phyloP scores from a whole-genome alignment of 1,140 invertebrate species.

The Sweltsa coloradensis region DNA sequence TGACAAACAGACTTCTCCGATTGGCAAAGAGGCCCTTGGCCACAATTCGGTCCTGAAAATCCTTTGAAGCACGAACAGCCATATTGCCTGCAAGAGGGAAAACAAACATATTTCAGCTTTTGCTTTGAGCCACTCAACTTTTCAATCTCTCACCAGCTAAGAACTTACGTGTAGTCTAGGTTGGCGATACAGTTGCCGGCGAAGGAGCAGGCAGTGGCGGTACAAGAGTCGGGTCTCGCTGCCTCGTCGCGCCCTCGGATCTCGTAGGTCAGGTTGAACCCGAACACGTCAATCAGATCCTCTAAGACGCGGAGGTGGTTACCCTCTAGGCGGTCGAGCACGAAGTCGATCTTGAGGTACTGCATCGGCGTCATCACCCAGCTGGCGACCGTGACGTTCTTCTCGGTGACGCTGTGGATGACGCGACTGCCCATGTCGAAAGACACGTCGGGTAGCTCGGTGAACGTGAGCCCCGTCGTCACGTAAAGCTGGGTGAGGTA shows the following conservation, averaged over 20 bases:
- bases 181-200: conserved; percentile 69
- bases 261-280: conserved; percentile 88
- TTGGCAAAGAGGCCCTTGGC: conserved; percentile 55
- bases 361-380: conserved; percentile 56
- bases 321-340: conserved; percentile 57
- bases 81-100: conserved; percentile 48
- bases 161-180: conserved; percentile 50
- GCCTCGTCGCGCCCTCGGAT: conserved; percentile 36
- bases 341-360: conserved; percentile 66
- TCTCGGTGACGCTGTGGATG: conserved; percentile 50
- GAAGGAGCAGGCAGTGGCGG: conserved; percentile 63
- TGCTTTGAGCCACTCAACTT: no score
- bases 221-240: conserved; percentile 50
- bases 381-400: conserved; percentile 52
- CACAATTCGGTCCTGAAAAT: conserved; percentile 56
- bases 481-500: conserved; percentile 83
- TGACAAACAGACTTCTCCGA: conserved; percentile 46
- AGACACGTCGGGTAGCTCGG: conserved; percentile 70
- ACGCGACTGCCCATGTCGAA: conserved; percentile 47
- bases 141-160: no score
- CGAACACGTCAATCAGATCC: conserved; percentile 70
- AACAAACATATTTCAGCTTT: no score
- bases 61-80: conserved; percentile 60
- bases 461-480: conserved; percentile 63
- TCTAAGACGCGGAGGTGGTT: conserved; percentile 71